Evolutionary conservation across 2,888 invertebrate species (phyloP), one percentile per base, ranked within the genome.

Genomic region (Cheilosia scutellata): DNA sequence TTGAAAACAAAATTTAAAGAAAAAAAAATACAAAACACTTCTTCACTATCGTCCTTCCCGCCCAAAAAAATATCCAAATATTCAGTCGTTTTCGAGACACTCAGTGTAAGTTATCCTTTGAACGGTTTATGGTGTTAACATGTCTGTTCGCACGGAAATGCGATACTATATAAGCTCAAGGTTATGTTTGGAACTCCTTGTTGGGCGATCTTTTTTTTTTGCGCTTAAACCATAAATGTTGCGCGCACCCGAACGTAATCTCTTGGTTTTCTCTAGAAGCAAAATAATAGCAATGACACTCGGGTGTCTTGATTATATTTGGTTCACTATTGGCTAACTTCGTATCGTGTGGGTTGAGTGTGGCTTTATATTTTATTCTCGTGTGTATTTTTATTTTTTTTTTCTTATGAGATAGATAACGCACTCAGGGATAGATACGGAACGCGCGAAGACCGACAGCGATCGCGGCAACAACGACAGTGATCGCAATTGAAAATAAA

Each of bases 241-340:
- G 40, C 37, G 40, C 37, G 25, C 25, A n/a, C 49, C 29, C 47
- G 57, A 53, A 9, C 37, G 13, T 66, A 77, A 49, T 77, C 63
- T 77, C 40, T 63, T 82, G 63, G 76, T 55, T 49, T 29, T 31
- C 70, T 65, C 70, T 57, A 33, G 58, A 71, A 77, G 65, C 77
- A 53, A 71, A 71, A 71, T 71, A 77, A 82, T 82, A 71, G 71
- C 70, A 82, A 82, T 82, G 82, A 65, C 77, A 77, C 82, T 57
- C 70, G 58, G 51, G 44, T 57, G 58, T 58, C 66, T 77, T 65
- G 77, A 82, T 82, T 71, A 77, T 77, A 71, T 82, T 82, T 65
- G 76, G 68, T 63, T 82, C 82, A 68, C 57, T 74, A 58, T 49
- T 75, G 66, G 75, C 75, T 58, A 74, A 58, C 66, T 76, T 29